phyloP scores from a whole-genome alignment of 2,888 invertebrate species.

The Nomada ferruginata region DNA sequence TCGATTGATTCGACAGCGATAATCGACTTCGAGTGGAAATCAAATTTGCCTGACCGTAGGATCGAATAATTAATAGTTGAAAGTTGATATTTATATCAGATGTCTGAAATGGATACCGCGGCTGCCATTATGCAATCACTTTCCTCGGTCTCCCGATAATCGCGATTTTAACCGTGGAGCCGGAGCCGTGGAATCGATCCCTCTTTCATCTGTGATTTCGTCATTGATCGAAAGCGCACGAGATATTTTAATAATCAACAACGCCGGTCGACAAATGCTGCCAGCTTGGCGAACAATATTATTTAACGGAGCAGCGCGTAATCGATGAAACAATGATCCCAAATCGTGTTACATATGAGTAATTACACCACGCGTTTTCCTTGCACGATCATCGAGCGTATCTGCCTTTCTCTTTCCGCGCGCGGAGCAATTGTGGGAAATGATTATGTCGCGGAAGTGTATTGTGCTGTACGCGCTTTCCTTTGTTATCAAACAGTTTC shows the following conservation, averaged over 20 bases:
- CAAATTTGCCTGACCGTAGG: background rate
- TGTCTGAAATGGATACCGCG: background rate
- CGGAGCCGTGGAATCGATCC: no score
- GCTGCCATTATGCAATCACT: conserved; percentile 30
- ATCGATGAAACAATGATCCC: conserved; percentile 24
- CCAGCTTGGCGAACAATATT: background rate
- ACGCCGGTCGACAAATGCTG: background rate
- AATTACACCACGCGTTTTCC: conserved; percentile 50
- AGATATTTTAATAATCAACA: background rate
- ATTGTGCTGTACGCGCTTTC: conserved; percentile 31
- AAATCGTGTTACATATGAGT: conserved; percentile 12
- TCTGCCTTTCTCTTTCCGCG: conserved; percentile 68
- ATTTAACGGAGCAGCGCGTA: conserved; percentile 5
- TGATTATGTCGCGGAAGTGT: conserved; percentile 62
- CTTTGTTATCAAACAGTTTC: background rate
- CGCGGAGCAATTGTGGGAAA: conserved; percentile 33
- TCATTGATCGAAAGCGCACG: no score
- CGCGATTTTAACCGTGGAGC: no score
- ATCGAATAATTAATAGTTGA: background rate
- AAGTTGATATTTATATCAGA: background rate
- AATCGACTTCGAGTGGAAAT: background rate
- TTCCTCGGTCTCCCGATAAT: background rate
- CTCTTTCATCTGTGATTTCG: no score
- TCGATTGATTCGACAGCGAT: no score
- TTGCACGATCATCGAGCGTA: conserved; percentile 59